Evolutionary conservation across 2,888 invertebrate species (phyloP).

Genomic region (Druceiella hillmani): DNA sequence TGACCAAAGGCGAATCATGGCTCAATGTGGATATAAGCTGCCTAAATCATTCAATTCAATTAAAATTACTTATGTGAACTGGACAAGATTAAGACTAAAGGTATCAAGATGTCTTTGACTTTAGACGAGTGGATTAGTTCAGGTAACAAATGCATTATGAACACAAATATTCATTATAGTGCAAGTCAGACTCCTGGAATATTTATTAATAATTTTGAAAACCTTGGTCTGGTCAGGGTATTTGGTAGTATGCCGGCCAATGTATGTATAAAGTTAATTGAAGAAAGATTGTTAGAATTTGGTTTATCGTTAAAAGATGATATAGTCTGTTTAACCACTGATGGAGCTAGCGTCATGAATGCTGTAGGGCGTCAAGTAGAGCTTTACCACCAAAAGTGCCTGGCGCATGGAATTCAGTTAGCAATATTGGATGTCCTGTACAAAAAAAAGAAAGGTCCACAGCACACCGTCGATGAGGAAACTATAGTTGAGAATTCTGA

Average conservation of each 20-base stretch:
- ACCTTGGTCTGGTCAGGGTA: not conserved
- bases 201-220: not conserved
- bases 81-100: not conserved
- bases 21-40: no score
- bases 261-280: not conserved
- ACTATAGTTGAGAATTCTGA: not conserved
- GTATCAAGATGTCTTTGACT: not conserved
- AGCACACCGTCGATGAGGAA: not conserved
- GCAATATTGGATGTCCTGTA: constrained; percentile 21
- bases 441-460: constrained; percentile 8
- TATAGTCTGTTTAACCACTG: not conserved
- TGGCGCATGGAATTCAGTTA: constrained; percentile 20
- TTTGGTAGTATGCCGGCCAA: not conserved
- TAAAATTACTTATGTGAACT: no score
- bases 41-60: no score
- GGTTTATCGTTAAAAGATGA: not conserved
- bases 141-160: not conserved
- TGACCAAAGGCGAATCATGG: no score
- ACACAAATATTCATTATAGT: not conserved
- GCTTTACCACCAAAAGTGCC: constrained; percentile 20
- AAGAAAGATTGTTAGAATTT: constrained; percentile 12
- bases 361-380: constrained; percentile 13
- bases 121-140: not conserved
- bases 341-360: not conserved
- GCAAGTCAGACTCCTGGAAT: no score